phyloP scores from a whole-genome alignment of 1,140 invertebrate genomes.

The Drosophila obscura region DNA sequence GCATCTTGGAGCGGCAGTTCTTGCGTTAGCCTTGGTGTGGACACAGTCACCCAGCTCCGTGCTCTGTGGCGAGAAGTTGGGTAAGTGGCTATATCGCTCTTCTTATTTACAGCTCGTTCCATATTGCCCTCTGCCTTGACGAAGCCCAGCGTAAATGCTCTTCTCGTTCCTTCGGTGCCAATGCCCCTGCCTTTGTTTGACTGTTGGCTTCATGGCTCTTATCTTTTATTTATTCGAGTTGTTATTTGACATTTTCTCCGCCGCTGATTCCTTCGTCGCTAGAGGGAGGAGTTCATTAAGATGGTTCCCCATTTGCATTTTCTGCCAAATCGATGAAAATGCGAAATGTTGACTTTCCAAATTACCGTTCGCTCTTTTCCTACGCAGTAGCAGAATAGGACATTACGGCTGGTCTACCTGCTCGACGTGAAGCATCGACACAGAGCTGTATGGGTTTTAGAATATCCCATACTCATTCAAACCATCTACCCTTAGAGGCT shows the following conservation, averaged over 20 bases:
- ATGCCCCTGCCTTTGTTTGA: conserved; percentile 31
- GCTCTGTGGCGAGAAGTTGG: conserved; percentile 76
- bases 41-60: conserved; percentile 49
- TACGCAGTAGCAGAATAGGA: neutral
- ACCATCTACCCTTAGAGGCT: conserved; percentile 27
- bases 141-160: neutral
- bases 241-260: conserved; percentile 67
- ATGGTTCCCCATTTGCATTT: conserved; percentile 46
- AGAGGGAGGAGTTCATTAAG: conserved; percentile 51
- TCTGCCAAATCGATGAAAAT: conserved; percentile 59
- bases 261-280: conserved; percentile 46
- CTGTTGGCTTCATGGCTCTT: conserved; percentile 40
- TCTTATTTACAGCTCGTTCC: conserved; percentile 52
- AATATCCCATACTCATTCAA: conserved; percentile 52
- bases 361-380: conserved; percentile 32
- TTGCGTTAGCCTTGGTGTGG: conserved; percentile 53
- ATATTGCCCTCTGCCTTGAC: conserved; percentile 32
- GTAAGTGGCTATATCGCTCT: conserved; percentile 63
- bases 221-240: conserved; percentile 68
- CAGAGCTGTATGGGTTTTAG: conserved; percentile 12
- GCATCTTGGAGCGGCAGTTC: conserved; percentile 36
- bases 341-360: conserved; percentile 57
- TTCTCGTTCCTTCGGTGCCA: neutral
- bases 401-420: conserved; percentile 33
- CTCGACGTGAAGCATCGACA: conserved; percentile 3